Conservation (phyloP, 2,797 vertebrate genomes). For the Channa striata region DNA sequence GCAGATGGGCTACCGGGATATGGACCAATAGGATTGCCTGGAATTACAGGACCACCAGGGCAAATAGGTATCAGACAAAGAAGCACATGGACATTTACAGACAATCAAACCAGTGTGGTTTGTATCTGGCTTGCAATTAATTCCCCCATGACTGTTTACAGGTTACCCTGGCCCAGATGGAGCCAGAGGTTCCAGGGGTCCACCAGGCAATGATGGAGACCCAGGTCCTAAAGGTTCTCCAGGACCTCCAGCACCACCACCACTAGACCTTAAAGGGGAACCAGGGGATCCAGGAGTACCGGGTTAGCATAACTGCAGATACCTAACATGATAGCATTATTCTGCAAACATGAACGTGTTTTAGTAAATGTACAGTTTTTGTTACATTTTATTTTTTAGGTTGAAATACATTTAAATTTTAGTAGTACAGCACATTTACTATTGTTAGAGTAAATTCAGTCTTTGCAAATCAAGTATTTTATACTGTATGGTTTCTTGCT, state of each 20-base stretch:
- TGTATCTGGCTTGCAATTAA: conserved; percentile 2
- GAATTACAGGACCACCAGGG: conserved; percentile 67
- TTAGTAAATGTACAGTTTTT: neutral
- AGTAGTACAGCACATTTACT: neutral
- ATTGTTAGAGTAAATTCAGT: neutral
- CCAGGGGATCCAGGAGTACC: conserved; percentile 47
- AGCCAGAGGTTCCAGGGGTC: conserved; percentile 59
- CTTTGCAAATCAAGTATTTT: no score
- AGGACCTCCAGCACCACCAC: neutral
- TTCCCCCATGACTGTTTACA: conserved; percentile 31
- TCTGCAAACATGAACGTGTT: neutral
- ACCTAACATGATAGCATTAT: neutral
- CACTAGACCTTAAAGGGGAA: neutral
- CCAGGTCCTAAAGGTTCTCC: conserved; percentile 41
- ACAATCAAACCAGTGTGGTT: no score
- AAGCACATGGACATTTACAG: neutral
- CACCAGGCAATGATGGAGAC: conserved; percentile 52
- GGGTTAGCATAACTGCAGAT: conserved; percentile 44
- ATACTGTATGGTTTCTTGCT: neutral
- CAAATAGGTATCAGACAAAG: conserved; percentile 60
- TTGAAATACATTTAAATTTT: neutral
- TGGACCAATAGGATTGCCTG: conserved; percentile 64
- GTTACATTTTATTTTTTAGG: neutral
- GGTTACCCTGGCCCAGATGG: conserved; percentile 64
- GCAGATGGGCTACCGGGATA: conserved; percentile 55